These are phyloP conservation scores for Macheiramphus alcinus DNA, from an alignment of 2,113 vertebrate species.

Conservation along the genomic window DNA sequence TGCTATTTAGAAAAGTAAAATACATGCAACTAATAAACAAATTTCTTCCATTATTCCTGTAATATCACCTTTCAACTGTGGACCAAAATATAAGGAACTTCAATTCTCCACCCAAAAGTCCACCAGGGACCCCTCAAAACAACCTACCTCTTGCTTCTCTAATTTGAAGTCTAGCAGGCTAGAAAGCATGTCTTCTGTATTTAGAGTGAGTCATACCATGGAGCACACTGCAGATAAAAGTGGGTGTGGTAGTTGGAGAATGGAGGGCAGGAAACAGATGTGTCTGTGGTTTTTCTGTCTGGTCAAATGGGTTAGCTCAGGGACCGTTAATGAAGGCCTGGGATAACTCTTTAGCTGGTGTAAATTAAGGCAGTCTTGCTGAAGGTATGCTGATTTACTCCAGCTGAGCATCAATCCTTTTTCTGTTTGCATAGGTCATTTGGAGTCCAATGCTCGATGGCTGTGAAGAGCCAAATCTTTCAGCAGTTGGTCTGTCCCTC, in stretches of 20 bases:
- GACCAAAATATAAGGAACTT: background rate
- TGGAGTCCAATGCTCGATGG: rapidly evolving
- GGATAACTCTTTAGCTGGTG: background rate
- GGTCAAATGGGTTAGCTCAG: background rate
- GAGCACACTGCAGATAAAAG: slow-evolving; percentile 29
- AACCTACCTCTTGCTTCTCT: background rate
- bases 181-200: background rate
- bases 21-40: background rate
- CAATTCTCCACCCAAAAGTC: background rate
- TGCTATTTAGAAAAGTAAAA: background rate
- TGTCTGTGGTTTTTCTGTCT: slow-evolving; percentile 34
- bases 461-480: background rate
- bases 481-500: rapidly evolving
- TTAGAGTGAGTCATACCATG: background rate
- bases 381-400: background rate
- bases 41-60: background rate
- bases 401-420: background rate
- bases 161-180: background rate
- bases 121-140: background rate
- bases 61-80: background rate
- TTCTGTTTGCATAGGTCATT: background rate
- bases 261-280: slow-evolving; percentile 50
- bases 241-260: slow-evolving; percentile 3
- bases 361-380: background rate
- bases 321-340: background rate